Conservation (phyloP, 2,797 vertebrate species). For the Myotis planiceps region DNA sequence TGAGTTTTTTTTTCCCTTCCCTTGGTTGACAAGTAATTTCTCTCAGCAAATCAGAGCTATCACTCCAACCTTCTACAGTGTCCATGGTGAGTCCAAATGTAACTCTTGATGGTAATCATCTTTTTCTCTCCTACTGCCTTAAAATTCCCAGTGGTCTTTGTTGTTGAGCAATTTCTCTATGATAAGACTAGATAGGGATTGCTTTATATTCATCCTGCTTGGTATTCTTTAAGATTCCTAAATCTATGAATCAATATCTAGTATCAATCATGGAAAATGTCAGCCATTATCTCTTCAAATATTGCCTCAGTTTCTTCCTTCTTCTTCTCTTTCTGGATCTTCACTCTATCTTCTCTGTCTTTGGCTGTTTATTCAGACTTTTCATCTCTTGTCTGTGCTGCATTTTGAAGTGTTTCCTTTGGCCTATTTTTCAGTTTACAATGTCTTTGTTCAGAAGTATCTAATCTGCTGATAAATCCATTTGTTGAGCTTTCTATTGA, state of each 20-base stretch:
- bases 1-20: background rate
- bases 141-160: background rate
- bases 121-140: background rate
- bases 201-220: background rate
- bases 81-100: background rate
- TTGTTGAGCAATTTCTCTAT: background rate
- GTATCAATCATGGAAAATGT: background rate
- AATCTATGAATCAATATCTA: background rate
- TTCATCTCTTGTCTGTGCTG: background rate
- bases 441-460: background rate
- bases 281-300: background rate
- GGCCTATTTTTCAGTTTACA: background rate
- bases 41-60: background rate
- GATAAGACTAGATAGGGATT: background rate
- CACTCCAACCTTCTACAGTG: background rate
- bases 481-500: background rate
- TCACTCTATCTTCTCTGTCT: background rate
- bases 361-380: background rate
- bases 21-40: background rate
- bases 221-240: background rate
- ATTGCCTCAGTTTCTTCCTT: background rate
- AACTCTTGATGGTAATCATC: background rate
- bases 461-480: background rate
- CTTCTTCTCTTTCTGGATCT: background rate
- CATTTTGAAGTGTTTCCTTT: constrained; percentile 16